phyloP scores from a whole-genome alignment of 1,140 invertebrate genomes.

The Acromyrmex echinatior region DNA sequence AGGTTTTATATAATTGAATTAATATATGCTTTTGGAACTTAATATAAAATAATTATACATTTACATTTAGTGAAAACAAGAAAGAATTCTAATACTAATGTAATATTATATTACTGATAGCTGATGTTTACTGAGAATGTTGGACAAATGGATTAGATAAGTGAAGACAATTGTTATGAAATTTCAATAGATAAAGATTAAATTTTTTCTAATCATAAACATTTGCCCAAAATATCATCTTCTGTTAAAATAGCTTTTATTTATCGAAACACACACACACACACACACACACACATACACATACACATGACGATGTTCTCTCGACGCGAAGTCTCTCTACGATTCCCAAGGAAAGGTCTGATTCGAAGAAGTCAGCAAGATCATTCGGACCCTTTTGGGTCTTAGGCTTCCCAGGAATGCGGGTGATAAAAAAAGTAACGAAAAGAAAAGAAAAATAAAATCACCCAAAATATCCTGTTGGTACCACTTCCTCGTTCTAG shows the following conservation, averaged over 20 bases:
- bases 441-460: conserved; percentile 61
- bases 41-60: too few species aligned
- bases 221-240: not conserved
- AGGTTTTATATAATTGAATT: too few species aligned
- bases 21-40: too few species aligned
- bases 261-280: not conserved
- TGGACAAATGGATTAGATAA: not conserved
- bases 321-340: not conserved
- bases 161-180: not conserved
- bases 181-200: not conserved
- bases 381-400: conserved; percentile 72
- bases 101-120: too few species aligned
- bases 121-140: not conserved
- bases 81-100: too few species aligned
- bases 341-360: conserved; percentile 35
- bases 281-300: too few species aligned
- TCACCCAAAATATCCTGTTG: conserved; percentile 67
- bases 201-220: not conserved
- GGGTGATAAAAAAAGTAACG: conserved; percentile 45
- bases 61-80: too few species aligned
- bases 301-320: not conserved
- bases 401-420: conserved; percentile 68
- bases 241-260: not conserved
- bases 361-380: conserved; percentile 72
- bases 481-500: conserved; percentile 79